Evolutionary conservation across 2,797 vertebrate species (phyloP).

Genomic region (Cercopithecus neglectus): DNA sequence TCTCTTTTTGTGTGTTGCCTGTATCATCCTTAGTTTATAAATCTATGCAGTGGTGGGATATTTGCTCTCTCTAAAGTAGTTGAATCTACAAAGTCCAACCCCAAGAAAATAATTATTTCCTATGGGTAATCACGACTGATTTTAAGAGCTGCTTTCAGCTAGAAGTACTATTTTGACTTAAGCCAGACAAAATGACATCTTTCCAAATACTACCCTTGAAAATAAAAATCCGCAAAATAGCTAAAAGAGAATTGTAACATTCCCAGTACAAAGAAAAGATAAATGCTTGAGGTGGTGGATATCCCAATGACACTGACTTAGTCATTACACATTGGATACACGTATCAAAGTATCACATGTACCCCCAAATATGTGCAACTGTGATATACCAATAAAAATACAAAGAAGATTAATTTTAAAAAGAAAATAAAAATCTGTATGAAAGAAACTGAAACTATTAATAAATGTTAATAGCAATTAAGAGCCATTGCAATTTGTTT

Average conservation of each 20-base stretch:
- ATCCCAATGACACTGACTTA: not conserved
- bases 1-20: not conserved
- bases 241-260: not conserved
- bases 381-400: not conserved
- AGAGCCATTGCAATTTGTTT: not conserved
- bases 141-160: not conserved
- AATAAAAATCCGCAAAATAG: not conserved
- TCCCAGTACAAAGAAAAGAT: not conserved
- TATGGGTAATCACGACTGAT: not conserved
- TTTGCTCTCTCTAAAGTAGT: not conserved
- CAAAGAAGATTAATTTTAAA: not conserved
- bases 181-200: not conserved
- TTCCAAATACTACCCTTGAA: not conserved
- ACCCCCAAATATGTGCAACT: not conserved
- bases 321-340: not conserved
- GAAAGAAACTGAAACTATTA: not conserved
- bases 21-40: constrained; percentile 4
- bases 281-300: not conserved
- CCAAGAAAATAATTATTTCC: not conserved
- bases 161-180: not conserved
- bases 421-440: not conserved
- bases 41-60: not conserved
- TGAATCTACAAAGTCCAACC: not conserved
- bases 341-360: not conserved
- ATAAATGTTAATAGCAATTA: not conserved